phyloP scores from a whole-genome alignment of 2,797 vertebrate genomes.

The Pipistrellus pygmaeus region DNA sequence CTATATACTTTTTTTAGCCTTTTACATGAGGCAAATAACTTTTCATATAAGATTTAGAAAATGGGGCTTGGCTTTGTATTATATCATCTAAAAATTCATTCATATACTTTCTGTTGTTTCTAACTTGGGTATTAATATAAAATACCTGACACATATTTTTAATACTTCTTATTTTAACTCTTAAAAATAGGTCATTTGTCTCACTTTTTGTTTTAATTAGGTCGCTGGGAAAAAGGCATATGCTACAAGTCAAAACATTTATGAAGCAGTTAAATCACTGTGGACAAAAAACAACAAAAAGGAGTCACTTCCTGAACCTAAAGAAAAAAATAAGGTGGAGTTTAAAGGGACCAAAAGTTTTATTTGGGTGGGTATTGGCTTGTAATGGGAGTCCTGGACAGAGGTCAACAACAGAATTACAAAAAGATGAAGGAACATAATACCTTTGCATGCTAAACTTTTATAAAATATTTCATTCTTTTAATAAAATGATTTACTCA shows the following conservation, averaged over 20 bases:
- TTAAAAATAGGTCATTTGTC: conserved; percentile 49
- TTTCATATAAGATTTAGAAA: conserved; percentile 51
- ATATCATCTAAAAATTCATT: conserved; percentile 26
- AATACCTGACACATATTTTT: conserved; percentile 14
- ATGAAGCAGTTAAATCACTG: conserved; percentile 86
- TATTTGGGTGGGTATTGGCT: conserved; percentile 36
- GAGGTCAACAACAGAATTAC: conserved; percentile 17
- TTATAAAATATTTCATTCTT: conserved; percentile 39
- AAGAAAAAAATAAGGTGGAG: conserved; percentile 83
- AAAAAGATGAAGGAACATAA: conserved; percentile 22
- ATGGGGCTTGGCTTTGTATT: conserved; percentile 60
- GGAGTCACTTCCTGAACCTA: conserved; percentile 64
- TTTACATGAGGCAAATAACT: not conserved
- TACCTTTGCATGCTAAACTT: not conserved
- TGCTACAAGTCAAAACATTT: conserved; percentile 67
- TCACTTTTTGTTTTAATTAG: conserved; percentile 67
- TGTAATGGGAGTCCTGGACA: not conserved
- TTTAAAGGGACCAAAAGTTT: conserved; percentile 54
- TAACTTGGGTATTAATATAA: conserved; percentile 30
- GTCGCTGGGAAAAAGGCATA: conserved; percentile 66
- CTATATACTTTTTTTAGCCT: not conserved
- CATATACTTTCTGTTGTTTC: conserved; percentile 37
- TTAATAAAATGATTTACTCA: conserved; percentile 59
- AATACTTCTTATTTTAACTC: conserved; percentile 50
- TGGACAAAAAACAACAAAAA: conserved; percentile 84